Conservation (phyloP, 2,797 vertebrate species). For the Pseudopleuronectes americanus region DNA sequence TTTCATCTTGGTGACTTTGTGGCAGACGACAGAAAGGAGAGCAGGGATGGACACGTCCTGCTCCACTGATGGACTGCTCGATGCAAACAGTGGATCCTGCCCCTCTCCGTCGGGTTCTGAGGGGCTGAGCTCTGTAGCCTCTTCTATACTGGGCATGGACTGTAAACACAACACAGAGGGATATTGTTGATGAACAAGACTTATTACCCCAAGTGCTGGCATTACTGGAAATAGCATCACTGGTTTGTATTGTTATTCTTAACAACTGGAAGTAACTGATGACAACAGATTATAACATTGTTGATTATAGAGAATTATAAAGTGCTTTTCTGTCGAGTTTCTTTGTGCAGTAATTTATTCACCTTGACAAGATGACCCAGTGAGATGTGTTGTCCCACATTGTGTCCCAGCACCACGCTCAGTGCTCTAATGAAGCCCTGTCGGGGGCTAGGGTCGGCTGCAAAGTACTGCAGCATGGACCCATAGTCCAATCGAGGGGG, state of each 20-base stretch:
- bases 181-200: background rate
- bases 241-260: background rate
- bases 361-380: conserved; percentile 70
- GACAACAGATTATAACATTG: background rate
- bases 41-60: conserved; percentile 83
- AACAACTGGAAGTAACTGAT: background rate
- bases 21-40: conserved; percentile 84
- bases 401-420: conserved; percentile 81
- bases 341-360: conserved; percentile 10
- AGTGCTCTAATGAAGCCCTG: conserved; percentile 90
- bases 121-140: conserved; percentile 42
- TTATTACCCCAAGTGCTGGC: too few species aligned
- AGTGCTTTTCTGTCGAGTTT: background rate
- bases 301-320: background rate
- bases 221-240: too few species aligned
- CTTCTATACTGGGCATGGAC: conserved; percentile 75
- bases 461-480: conserved; percentile 90
- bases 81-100: conserved; percentile 14
- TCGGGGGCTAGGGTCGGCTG: conserved; percentile 82
- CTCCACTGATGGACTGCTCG: conserved; percentile 43
- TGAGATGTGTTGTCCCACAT: conserved; percentile 66
- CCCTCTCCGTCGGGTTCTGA: conserved; percentile 38
- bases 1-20: conserved; percentile 65
- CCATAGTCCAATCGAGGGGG: conserved; percentile 84
- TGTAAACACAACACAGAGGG: conserved; percentile 40